Conservation (phyloP, 2,113 vertebrate genomes). For the Typhlomys cinereus region DNA sequence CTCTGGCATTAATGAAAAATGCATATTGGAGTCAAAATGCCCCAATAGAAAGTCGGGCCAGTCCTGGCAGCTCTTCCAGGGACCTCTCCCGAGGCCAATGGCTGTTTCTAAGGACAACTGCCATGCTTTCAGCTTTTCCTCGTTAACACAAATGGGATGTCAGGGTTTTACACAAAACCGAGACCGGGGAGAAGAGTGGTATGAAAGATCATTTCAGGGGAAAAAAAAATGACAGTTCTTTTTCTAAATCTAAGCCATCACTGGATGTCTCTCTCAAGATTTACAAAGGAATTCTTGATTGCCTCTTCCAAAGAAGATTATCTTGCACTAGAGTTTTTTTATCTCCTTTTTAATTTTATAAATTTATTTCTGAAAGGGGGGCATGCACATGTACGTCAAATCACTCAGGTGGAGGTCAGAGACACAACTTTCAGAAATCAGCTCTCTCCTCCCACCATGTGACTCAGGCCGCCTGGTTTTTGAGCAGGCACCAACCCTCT, state of each 20-base stretch:
- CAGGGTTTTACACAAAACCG: conserved; percentile 65
- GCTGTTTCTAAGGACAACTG: conserved; percentile 76
- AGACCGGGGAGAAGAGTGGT: conserved; percentile 49
- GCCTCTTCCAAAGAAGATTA: conserved; percentile 52
- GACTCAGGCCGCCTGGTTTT: too few relatives aligned
- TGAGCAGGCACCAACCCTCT: too few relatives aligned
- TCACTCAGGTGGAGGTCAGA: too few relatives aligned
- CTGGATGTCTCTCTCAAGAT: conserved; percentile 56
- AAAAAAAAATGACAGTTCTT: conserved; percentile 44
- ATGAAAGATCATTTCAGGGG: conserved; percentile 54
- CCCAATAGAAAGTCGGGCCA: conserved; percentile 79
- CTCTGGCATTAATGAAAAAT: conserved; percentile 83
- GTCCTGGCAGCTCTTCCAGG: conserved; percentile 60
- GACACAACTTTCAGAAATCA: too few relatives aligned
- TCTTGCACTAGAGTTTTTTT: too few relatives aligned
- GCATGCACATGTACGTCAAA: too few relatives aligned
- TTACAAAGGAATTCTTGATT: conserved; percentile 37
- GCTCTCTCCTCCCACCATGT: too few relatives aligned
- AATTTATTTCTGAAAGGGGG: too few relatives aligned
- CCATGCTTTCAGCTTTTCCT: conserved; percentile 69
- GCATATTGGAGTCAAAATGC: conserved; percentile 77
- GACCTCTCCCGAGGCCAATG: conserved; percentile 73
- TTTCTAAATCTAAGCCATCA: conserved; percentile 43
- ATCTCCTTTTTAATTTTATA: too few relatives aligned
- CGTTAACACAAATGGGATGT: conserved; percentile 71